A percentile compares a stretch with the other conserved stretches of the same genome.
Conservation (phyloP, 2,113 vertebrate species). For the Tapirus terrestris region DNA sequence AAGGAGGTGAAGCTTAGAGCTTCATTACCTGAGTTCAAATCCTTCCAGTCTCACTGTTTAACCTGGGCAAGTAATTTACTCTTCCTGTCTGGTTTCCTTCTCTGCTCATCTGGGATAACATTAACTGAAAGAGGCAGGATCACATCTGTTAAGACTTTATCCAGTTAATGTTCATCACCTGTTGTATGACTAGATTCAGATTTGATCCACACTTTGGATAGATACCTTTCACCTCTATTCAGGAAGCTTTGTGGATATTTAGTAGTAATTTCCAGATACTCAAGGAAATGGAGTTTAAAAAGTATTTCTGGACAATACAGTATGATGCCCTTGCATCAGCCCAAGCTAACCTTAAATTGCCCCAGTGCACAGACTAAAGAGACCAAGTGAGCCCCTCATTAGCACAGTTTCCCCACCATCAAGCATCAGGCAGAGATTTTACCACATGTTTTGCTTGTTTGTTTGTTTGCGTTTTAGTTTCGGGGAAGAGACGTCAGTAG, state of each 20-base stretch:
- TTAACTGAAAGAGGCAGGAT: neutral
- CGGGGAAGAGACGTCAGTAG: constrained; percentile 6
- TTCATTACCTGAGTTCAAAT: neutral
- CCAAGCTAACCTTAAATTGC: neutral
- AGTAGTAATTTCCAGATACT: neutral
- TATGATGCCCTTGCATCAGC: neutral
- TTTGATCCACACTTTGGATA: neutral
- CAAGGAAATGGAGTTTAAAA: neutral
- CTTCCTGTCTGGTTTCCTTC: neutral
- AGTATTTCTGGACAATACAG: neutral
- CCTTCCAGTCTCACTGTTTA: neutral
- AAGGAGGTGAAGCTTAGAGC: neutral
- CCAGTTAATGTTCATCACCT: neutral
- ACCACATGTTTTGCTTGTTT: neutral
- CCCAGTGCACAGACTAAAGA: neutral
- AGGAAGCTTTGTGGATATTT: neutral
- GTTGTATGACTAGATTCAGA: neutral
- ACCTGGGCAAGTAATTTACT: neutral
- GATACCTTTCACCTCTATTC: neutral
- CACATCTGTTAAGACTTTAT: neutral
- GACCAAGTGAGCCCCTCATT: neutral
- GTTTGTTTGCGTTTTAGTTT: neutral
- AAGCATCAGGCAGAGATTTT: neutral
- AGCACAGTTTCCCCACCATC: neutral
- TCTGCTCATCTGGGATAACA: neutral